Percentiles rank a stretch among this genome's conserved stretches.
phyloP scores from a whole-genome alignment of 2,888 invertebrate genomes.

The Ormyrus pomaceus region DNA sequence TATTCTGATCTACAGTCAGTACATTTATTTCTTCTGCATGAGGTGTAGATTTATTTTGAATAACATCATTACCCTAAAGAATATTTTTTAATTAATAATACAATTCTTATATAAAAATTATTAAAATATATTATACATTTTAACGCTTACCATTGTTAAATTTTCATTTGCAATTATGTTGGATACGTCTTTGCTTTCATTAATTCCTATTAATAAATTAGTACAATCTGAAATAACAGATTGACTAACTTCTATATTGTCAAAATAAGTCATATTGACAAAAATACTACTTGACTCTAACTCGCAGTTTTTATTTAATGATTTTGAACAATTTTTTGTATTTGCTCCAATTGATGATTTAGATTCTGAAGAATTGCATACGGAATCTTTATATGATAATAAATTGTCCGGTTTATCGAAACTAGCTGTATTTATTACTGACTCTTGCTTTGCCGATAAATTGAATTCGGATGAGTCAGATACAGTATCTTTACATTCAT shows the following conservation, averaged over 20 bases:
- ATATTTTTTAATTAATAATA: slow-evolving; percentile 2
- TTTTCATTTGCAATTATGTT: slow-evolving; percentile 25
- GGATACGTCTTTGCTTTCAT: slow-evolving; percentile 48
- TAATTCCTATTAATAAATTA: slow-evolving; percentile 1
- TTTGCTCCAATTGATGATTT: neutral
- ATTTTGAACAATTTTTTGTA: slow-evolving; percentile 13
- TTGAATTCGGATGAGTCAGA: too few relatives aligned
- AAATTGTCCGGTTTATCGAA: slow-evolving; percentile 20
- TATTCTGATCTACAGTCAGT: slow-evolving; percentile 10
- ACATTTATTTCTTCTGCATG: slow-evolving; percentile 14
- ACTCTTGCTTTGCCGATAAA: too few relatives aligned
- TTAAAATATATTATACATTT: neutral
- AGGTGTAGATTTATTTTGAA: slow-evolving; percentile 5
- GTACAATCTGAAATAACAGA: slow-evolving; percentile 41
- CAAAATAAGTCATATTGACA: slow-evolving; percentile 65
- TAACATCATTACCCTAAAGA: slow-evolving; percentile 18
- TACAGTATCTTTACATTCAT: too few relatives aligned
- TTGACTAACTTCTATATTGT: slow-evolving; percentile 60
- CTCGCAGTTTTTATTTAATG: slow-evolving; percentile 59
- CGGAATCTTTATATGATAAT: neutral
- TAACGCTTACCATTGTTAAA: slow-evolving; percentile 40
- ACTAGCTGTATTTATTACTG: neutral
- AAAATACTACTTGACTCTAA: slow-evolving; percentile 66
- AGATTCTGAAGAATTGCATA: neutral
- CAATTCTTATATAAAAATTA: neutral